Percentiles rank a stretch among this genome's conserved stretches.
Conservation (phyloP, 2,113 vertebrate genomes). For the Xiphophorus hellerii region DNA sequence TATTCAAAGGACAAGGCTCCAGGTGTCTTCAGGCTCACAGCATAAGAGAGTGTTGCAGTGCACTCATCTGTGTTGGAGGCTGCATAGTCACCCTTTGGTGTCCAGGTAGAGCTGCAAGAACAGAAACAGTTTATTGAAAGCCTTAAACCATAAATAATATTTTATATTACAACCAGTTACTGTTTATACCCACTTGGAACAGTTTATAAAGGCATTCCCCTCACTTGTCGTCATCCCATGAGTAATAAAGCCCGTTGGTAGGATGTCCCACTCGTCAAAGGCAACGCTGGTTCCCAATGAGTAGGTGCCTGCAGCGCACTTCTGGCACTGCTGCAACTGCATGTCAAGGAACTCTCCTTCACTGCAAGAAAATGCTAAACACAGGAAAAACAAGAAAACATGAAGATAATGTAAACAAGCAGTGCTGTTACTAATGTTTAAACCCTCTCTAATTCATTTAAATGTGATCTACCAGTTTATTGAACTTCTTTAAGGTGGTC, state of each 20-base stretch:
- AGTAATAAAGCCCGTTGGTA: conserved; percentile 90
- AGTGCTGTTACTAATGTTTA: not conserved
- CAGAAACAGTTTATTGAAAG: conserved; percentile 1
- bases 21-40: conserved; percentile 90
- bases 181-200: conserved; percentile 84
- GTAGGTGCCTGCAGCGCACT: conserved; percentile 88
- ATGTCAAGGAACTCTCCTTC: conserved; percentile 94
- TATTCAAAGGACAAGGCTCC: conserved; percentile 91
- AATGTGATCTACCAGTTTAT: not conserved
- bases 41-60: conserved; percentile 90
- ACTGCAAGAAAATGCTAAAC: conserved; percentile 90
- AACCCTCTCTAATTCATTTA: not conserved
- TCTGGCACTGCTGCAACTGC: conserved; percentile 88
- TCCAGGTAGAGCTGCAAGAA: conserved; percentile 89
- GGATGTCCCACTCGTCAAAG: conserved; percentile 91
- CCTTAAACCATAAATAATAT: not conserved
- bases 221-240: conserved; percentile 79
- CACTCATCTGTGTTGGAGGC: conserved; percentile 95
- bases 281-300: conserved; percentile 90
- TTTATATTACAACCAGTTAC: not conserved
- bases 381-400: not conserved
- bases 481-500: too few species aligned
- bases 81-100: conserved; percentile 86
- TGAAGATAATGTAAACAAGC: not conserved
- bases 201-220: conserved; percentile 74